Evolutionary conservation across 2,797 vertebrate species (phyloP).

Genomic region (Sarcophilus harrisii): DNA sequence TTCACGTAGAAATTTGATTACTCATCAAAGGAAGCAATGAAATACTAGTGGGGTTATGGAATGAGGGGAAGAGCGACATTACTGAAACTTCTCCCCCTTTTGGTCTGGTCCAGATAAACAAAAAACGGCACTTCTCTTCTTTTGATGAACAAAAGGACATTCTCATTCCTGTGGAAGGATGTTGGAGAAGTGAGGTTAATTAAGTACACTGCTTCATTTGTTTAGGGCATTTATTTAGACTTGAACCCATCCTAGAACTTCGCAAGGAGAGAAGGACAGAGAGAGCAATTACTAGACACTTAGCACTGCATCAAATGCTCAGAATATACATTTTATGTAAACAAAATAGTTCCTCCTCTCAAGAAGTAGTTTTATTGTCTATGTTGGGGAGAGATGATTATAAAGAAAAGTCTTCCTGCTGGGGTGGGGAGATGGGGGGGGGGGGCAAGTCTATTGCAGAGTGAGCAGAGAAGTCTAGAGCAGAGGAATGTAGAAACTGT

Average conservation of each 20-base stretch:
- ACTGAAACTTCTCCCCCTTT: background rate
- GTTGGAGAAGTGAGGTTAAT: no score
- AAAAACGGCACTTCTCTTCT: background rate
- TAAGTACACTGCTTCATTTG: background rate
- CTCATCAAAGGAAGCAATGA: background rate
- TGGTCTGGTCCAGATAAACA: background rate
- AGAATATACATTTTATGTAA: background rate
- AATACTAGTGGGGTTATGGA: background rate
- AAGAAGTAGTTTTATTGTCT: background rate
- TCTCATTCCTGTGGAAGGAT: no score
- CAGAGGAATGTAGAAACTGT: background rate
- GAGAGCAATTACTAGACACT: background rate
- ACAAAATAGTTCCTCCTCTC: background rate
- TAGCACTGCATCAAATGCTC: background rate
- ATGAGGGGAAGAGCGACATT: background rate
- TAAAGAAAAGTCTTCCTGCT: background rate
- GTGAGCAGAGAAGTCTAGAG: background rate
- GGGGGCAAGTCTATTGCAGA: background rate
- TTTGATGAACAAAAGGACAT: background rate
- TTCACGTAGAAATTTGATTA: background rate
- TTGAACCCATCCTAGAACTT: conserved; percentile 1
- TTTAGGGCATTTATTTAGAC: background rate
- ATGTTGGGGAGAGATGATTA: background rate
- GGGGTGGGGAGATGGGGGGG: no score
- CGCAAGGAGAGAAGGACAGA: background rate